Conservation (phyloP, 1,140 invertebrate genomes). For the Leptonema lineaticorne region DNA sequence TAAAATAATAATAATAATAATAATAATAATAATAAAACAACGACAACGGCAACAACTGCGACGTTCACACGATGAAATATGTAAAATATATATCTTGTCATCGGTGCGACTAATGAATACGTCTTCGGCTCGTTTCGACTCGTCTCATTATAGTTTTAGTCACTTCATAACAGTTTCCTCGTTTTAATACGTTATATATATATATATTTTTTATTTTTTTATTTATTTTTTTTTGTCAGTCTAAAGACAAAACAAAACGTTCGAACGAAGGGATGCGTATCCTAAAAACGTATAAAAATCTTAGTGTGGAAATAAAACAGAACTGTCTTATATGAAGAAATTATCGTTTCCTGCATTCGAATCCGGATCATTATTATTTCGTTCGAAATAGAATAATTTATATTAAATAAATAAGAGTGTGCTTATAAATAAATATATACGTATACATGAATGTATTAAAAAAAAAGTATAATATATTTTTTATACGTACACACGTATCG, state of each 20-base stretch:
- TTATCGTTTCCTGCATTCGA: slow-evolving; percentile 40
- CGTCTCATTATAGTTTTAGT: slow-evolving; percentile 31
- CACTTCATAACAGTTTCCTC: slow-evolving; percentile 31
- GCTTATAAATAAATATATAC: too few relatives aligned
- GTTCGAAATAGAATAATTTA: not conserved
- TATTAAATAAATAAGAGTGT: slow-evolving; percentile 9
- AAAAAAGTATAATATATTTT: too few relatives aligned
- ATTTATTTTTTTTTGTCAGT: not conserved
- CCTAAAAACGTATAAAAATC: too few relatives aligned
- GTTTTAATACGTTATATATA: too few relatives aligned
- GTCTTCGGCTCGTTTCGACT: slow-evolving; percentile 28
- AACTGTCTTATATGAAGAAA: slow-evolving; percentile 40
- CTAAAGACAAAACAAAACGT: too few relatives aligned
- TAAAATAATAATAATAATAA: not conserved
- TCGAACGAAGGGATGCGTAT: too few relatives aligned
- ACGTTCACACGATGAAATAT: not conserved
- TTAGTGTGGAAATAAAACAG: too few relatives aligned
- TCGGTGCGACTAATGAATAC: slow-evolving; percentile 33
- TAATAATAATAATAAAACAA: not conserved
- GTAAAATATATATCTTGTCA: not conserved
- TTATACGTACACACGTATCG: too few relatives aligned
- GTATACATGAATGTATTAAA: too few relatives aligned
- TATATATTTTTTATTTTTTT: not conserved
- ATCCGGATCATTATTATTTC: slow-evolving; percentile 40
- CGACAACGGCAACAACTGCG: not conserved